Conservation (phyloP, 2,888 invertebrate species). For the Amphimallon solstitiale region DNA sequence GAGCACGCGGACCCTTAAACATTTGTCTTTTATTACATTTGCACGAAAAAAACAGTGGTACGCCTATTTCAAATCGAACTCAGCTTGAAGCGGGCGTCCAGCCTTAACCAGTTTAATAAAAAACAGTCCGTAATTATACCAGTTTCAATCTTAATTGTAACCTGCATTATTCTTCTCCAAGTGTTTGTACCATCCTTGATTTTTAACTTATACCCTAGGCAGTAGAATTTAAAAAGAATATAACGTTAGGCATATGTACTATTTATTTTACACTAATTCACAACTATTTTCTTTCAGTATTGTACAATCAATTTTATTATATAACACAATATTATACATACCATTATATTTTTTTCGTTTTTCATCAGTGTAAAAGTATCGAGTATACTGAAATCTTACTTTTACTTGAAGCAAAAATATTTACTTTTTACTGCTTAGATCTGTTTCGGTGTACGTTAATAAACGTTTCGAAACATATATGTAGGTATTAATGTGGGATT, state of each 20-base stretch:
- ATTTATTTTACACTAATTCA: conserved; percentile 62
- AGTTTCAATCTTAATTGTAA: too few relatives aligned
- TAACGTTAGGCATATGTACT: conserved; percentile 52
- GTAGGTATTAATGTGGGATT: conserved; percentile 34
- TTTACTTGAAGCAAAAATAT: neutral
- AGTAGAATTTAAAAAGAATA: neutral
- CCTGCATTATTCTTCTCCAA: too few relatives aligned
- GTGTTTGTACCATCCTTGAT: too few relatives aligned
- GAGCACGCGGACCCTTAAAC: too few relatives aligned
- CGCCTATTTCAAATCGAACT: too few relatives aligned
- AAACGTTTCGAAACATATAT: conserved; percentile 20
- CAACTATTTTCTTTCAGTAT: conserved; percentile 58
- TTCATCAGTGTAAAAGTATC: neutral
- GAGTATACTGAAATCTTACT: neutral
- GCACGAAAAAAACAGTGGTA: too few relatives aligned
- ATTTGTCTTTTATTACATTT: too few relatives aligned
- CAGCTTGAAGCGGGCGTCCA: too few relatives aligned
- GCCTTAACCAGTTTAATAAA: too few relatives aligned
- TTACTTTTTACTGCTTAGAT: neutral
- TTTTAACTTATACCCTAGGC: too few relatives aligned
- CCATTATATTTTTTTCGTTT: too few relatives aligned
- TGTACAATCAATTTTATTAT: conserved; percentile 57
- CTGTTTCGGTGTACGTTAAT: neutral
- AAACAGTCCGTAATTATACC: too few relatives aligned
- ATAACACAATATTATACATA: conserved; percentile 32